Percentiles rank a stretch among this genome's conserved stretches.
These are phyloP conservation scores for Gonatopus flavifemur DNA, from an alignment of 1,140 invertebrate genomes.

Conservation along the genomic window DNA sequence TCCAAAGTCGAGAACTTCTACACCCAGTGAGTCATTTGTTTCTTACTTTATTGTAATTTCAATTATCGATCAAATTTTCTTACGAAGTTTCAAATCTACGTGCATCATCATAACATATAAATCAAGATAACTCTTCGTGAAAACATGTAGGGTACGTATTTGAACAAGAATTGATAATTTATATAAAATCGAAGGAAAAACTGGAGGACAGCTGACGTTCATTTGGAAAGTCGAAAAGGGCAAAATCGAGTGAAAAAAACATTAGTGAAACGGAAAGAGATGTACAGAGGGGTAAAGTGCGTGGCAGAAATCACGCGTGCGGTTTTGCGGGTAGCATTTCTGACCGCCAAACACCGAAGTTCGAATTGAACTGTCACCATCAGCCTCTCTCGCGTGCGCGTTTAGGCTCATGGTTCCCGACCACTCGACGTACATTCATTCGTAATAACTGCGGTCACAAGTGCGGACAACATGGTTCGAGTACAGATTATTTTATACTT, in stretches of 20 bases:
- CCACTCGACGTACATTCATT: conserved; percentile 49
- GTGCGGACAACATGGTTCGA: conserved; percentile 37
- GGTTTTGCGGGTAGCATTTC: conserved; percentile 55
- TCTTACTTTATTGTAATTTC: too few species aligned
- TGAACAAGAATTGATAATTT: too few species aligned
- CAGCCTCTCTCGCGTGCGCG: conserved; percentile 34
- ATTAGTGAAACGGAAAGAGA: conserved; percentile 19
- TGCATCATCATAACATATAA: too few species aligned
- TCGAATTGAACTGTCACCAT: conserved; percentile 60
- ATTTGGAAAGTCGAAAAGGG: conserved; percentile 7
- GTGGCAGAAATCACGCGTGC: conserved; percentile 53
- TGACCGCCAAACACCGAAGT: conserved; percentile 55
- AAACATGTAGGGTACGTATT: too few species aligned
- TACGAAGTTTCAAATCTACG: too few species aligned
- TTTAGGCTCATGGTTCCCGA: conserved; percentile 16
- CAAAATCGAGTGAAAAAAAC: conserved; percentile 19
- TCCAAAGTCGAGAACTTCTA: too few species aligned
- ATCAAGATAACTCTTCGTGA: too few species aligned
- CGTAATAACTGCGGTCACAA: conserved; percentile 52
- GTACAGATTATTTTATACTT: too few species aligned
- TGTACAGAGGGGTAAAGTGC: conserved; percentile 32
- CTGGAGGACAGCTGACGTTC: too few species aligned
- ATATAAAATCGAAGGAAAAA: too few species aligned
- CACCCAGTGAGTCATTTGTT: too few species aligned
- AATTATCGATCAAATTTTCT: too few species aligned